A percentile compares a stretch with the other conserved stretches of the same genome.
Evolutionary conservation across 2,113 vertebrate species (phyloP).

Genomic region (Ptychochromis oligacanthus): DNA sequence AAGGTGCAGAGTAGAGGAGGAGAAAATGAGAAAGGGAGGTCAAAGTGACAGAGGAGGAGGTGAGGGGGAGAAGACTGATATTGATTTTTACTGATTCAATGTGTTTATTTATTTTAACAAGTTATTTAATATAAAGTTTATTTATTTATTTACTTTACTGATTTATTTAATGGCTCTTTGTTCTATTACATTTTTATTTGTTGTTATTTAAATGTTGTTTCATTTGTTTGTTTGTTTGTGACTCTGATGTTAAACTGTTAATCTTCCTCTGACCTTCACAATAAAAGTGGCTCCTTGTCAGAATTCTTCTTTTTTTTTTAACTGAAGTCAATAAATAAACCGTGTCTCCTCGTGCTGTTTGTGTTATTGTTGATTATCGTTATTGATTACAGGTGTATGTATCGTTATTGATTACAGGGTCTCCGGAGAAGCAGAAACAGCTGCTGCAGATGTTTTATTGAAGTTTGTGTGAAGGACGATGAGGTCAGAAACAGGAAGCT

Average conservation of each 20-base stretch:
- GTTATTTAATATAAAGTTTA: not conserved
- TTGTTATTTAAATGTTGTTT: too few species aligned
- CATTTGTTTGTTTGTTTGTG: not conserved
- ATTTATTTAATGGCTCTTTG: not conserved
- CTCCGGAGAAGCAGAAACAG: not conserved
- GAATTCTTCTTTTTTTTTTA: not conserved
- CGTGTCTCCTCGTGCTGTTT: not conserved
- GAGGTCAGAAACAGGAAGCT: not conserved
- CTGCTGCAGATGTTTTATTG: not conserved
- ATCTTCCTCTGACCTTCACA: not conserved
- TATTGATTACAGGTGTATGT: not conserved
- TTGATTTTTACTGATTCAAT: not conserved
- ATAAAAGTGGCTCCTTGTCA: constrained; percentile 9
- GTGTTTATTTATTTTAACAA: not conserved
- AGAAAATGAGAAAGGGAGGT: not conserved
- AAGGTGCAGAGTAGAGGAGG: not conserved
- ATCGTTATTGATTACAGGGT: not conserved
- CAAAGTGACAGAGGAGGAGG: not conserved
- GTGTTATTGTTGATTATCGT: not conserved
- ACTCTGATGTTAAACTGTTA: not conserved
- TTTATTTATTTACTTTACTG: not conserved
- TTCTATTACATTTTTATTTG: not conserved
- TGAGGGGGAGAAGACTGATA: not conserved
- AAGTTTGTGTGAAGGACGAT: constrained; percentile 9
- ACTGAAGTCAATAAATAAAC: not conserved